phyloP scores from a whole-genome alignment of 2,797 vertebrate species.

The Streptopelia turtur region DNA sequence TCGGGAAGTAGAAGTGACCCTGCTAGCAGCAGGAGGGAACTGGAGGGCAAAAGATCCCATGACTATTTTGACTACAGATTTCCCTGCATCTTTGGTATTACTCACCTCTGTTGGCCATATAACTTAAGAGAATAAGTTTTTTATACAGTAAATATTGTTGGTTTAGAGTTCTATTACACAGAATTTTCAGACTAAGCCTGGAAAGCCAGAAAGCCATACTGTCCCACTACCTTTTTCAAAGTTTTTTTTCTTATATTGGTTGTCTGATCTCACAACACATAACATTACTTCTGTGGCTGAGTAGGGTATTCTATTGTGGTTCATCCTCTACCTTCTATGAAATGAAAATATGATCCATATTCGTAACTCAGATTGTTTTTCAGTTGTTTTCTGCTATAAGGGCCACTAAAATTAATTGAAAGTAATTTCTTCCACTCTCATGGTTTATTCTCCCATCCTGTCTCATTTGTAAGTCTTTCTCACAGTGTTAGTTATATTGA shows the following conservation, averaged over 20 bases:
- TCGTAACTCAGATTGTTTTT: not conserved
- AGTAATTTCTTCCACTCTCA: not conserved
- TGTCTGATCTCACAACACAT: not conserved
- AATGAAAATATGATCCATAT: not conserved
- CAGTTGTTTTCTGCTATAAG: not conserved
- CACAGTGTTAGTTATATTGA: not conserved
- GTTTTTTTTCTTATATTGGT: not conserved
- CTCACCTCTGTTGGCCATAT: not conserved
- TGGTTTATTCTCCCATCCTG: not conserved
- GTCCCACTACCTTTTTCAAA: not conserved
- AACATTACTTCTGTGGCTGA: not conserved
- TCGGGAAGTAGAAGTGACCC: slow-evolving; percentile 19
- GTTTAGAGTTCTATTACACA: not conserved
- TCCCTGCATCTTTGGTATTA: not conserved
- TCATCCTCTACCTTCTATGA: not conserved
- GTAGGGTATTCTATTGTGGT: not conserved
- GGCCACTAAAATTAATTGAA: not conserved
- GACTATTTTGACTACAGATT: slow-evolving; percentile 59
- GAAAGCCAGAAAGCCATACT: not conserved
- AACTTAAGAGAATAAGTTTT: not conserved
- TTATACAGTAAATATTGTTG: not conserved
- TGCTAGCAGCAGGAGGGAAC: slow-evolving; percentile 28
- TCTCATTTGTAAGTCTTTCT: not conserved
- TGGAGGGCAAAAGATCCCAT: slow-evolving; percentile 39
- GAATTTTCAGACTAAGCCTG: not conserved